Evolutionary conservation across 2,113 vertebrate genomes (phyloP).

Genomic region (Lagopus leucura): DNA sequence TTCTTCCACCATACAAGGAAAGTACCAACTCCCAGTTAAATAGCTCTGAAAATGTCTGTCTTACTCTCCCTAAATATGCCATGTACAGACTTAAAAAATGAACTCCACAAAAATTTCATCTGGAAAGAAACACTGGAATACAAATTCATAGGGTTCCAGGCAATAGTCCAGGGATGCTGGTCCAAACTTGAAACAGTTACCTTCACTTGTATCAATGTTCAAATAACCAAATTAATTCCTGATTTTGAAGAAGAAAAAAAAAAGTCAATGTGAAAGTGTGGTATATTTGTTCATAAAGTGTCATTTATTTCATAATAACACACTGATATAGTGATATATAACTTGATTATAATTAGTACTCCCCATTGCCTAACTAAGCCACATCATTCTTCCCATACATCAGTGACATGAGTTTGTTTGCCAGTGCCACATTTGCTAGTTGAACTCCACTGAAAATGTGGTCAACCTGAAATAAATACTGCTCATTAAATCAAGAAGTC

Average conservation of each 20-base stretch:
- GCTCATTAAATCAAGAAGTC: background rate
- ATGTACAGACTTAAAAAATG: background rate
- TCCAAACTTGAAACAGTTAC: background rate
- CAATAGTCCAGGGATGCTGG: background rate
- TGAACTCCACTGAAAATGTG: background rate
- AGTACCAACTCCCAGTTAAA: background rate
- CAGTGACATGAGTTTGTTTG: background rate
- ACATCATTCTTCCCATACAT: background rate
- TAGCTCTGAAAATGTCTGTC: background rate
- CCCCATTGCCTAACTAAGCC: background rate
- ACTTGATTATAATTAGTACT: background rate
- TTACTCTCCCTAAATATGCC: background rate
- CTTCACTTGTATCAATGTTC: background rate
- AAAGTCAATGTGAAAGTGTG: background rate
- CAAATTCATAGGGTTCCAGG: background rate
- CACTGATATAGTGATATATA: background rate
- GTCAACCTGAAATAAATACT: background rate
- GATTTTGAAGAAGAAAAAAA: background rate
- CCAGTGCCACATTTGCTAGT: background rate
- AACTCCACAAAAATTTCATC: background rate
- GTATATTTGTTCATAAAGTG: background rate
- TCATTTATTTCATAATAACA: background rate
- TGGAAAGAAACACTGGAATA: background rate
- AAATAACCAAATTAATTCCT: background rate
- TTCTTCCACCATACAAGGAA: background rate